phyloP scores from a whole-genome alignment of 2,797 vertebrate species.

The Diceros bicornis region DNA sequence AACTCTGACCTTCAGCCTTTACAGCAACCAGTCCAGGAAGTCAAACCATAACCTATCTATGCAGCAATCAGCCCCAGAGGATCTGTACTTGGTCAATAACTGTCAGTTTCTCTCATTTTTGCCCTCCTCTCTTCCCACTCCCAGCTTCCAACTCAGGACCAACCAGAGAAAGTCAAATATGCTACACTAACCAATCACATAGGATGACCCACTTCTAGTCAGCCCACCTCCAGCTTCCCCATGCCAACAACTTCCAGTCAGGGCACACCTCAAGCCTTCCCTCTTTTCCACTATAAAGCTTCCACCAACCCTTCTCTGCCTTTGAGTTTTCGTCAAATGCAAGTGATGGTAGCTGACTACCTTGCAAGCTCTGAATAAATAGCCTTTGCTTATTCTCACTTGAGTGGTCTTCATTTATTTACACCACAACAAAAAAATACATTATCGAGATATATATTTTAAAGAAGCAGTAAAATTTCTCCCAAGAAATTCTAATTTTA shows the following conservation, averaged over 20 bases:
- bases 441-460: background rate
- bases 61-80: background rate
- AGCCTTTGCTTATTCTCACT: background rate
- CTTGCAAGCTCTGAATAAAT: background rate
- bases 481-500: background rate
- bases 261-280: background rate
- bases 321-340: background rate
- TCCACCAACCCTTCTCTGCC: background rate
- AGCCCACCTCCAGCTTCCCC: background rate
- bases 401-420: background rate
- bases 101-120: background rate
- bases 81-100: background rate
- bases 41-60: background rate
- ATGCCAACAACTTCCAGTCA: accelerated
- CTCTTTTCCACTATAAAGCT: background rate
- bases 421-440: background rate
- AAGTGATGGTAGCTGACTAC: background rate
- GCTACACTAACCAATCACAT: no score
- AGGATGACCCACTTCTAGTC: no score
- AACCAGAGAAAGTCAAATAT: background rate
- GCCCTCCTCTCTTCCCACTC: background rate
- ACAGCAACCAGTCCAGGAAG: background rate
- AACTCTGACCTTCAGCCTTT: background rate
- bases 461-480: background rate
- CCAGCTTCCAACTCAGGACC: background rate